These are phyloP conservation scores for Maniola jurtina DNA, from an alignment of 1,140 invertebrate genomes.

Conservation along the genomic window DNA sequence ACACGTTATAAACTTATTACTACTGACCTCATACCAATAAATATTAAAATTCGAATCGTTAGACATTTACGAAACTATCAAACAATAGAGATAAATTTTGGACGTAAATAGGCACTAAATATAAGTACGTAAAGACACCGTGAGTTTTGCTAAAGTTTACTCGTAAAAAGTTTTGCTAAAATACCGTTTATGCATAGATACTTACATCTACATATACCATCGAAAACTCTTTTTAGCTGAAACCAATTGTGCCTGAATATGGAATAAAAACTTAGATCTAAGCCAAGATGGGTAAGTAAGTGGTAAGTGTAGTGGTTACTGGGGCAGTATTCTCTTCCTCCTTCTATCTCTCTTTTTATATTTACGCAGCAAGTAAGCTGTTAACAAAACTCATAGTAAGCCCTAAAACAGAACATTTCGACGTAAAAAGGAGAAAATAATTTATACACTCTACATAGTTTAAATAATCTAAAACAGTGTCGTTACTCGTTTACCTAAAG, in stretches of 20 bases:
- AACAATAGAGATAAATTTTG: slow-evolving; percentile 66
- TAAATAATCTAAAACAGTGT: slow-evolving; percentile 65
- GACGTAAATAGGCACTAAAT: slow-evolving; percentile 64
- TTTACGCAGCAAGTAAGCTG: background rate
- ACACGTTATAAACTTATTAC: slow-evolving; percentile 36
- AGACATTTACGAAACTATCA: slow-evolving; percentile 62
- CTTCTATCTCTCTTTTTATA: too few relatives aligned
- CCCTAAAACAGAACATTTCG: slow-evolving; percentile 56
- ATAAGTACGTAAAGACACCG: background rate
- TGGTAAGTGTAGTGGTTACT: too few relatives aligned
- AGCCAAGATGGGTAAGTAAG: too few relatives aligned
- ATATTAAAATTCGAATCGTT: slow-evolving; percentile 68
- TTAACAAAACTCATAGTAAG: background rate
- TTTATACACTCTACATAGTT: slow-evolving; percentile 70
- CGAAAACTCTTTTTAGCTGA: too few relatives aligned
- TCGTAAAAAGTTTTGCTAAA: too few relatives aligned
- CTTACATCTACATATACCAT: too few relatives aligned
- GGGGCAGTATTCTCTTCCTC: too few relatives aligned
- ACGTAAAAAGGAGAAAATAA: slow-evolving; percentile 54
- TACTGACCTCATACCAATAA: slow-evolving; percentile 76
- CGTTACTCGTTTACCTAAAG: slow-evolving; percentile 53
- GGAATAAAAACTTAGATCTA: too few relatives aligned
- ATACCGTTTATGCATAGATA: too few relatives aligned
- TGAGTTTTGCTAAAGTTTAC: background rate
- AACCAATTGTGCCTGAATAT: too few relatives aligned